These are phyloP conservation scores for Melinaea menophilus DNA, from an alignment of 2,888 invertebrate species.

Conservation along the genomic window DNA sequence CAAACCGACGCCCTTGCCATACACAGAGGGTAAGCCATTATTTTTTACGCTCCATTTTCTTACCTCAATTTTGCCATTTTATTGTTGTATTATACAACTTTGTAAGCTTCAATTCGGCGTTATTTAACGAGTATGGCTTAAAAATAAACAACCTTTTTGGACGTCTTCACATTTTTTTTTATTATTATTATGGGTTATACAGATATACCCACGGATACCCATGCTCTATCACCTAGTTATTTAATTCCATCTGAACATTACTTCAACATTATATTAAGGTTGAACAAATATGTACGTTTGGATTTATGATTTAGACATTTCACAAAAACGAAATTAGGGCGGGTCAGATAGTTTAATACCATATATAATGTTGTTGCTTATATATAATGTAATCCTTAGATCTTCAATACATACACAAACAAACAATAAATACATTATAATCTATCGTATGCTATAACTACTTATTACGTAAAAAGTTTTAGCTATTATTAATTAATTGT, in stretches of 20 bases:
- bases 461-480: slow-evolving; percentile 19
- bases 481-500: slow-evolving; percentile 11
- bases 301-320: too few relatives aligned
- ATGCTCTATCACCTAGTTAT: too few relatives aligned
- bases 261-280: too few relatives aligned
- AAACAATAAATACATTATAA: not conserved
- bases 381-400: too few relatives aligned
- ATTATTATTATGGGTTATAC: too few relatives aligned
- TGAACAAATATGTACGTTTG: too few relatives aligned
- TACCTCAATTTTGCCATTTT: slow-evolving; percentile 64
- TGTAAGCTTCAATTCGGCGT: slow-evolving; percentile 38
- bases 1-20: slow-evolving; percentile 55
- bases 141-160: slow-evolving; percentile 18
- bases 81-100: slow-evolving; percentile 69
- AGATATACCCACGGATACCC: too few relatives aligned
- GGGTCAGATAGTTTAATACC: too few relatives aligned
- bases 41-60: slow-evolving; percentile 67
- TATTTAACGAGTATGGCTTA: slow-evolving; percentile 34
- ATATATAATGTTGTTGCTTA: too few relatives aligned
- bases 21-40: slow-evolving; percentile 60
- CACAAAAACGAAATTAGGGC: too few relatives aligned
- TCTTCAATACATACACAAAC: too few relatives aligned
- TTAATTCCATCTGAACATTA: too few relatives aligned
- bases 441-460: slow-evolving; percentile 9
- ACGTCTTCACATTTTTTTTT: not conserved